Evolutionary conservation across 2,113 vertebrate species (phyloP), one percentile per base, ranked within the genome.

Genomic region (Meleagris gallopavo): DNA sequence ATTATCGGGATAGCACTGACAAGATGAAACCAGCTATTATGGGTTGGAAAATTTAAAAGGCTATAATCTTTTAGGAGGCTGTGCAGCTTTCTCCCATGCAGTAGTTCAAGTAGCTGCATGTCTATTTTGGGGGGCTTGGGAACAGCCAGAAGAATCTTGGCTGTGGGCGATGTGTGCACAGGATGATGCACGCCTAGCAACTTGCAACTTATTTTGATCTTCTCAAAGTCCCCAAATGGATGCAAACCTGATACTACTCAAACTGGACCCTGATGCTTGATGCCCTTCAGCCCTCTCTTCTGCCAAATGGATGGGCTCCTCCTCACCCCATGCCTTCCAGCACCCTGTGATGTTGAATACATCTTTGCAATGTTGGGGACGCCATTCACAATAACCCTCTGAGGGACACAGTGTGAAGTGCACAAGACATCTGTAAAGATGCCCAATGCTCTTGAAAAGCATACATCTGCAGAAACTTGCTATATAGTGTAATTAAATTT

Each of bases 181-280:
- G 40, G 8, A 61, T 0, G 1, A 61, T 2, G 8, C 1, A 4
- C 0, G 0, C 13, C 8, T 13, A 24, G 54, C 66, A 46, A 48
- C 46, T 25, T 67, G 30, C 60, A 43, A 54, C 9, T 10, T 25
- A 20, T 2, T 21, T 16, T 52, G 34, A 50, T 24, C 60, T 46
- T n/a, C 17, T n/a, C 10, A 38, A 38, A 55, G 52, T 34, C 34
- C n/a, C 22, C 52, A 36, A 13, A 41, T 9, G 19, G 25, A 20
- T 6, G 19, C 41, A 15, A 9, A 21, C 3, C 17, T 2, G 0
- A 5, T 48, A 32, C 18, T 5, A 40, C 20, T 61, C 22, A 29
- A 34, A 1, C 30, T 21, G 24, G 29, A 25, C 25, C 22, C 13
- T 15, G 74, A 27, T n/a, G n/a, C 45, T 40, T 24, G 3, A 29